phyloP scores from a whole-genome alignment of 2,113 vertebrate species.

The Myanophis thanlyinensis region DNA sequence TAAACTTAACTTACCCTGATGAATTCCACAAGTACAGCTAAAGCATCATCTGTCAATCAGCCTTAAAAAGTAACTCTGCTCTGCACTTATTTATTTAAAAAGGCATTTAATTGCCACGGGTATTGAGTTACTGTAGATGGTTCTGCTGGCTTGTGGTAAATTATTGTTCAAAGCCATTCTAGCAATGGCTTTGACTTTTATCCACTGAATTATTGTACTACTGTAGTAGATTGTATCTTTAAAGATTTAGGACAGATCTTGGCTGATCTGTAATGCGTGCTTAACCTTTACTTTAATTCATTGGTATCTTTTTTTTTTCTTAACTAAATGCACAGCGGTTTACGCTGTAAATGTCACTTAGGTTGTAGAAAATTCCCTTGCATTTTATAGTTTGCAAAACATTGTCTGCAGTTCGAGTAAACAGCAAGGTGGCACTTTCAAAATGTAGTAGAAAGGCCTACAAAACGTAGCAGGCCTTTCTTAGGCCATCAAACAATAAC shows the following conservation, averaged over 20 bases:
- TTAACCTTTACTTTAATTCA: background rate
- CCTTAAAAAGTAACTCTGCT: background rate
- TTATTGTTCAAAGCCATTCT: background rate
- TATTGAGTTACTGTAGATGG: background rate
- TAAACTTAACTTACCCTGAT: background rate
- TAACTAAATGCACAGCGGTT: background rate
- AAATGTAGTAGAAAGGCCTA: no score
- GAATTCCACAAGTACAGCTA: background rate
- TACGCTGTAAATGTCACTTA: background rate
- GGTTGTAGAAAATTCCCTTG: background rate
- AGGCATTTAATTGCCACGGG: background rate
- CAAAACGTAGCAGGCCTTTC: fast-evolving
- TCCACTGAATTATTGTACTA: background rate
- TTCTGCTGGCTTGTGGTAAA: background rate
- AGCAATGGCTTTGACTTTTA: background rate
- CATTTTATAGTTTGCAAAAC: background rate
- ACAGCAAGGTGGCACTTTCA: background rate
- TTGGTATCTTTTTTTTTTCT: background rate
- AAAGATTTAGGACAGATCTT: background rate
- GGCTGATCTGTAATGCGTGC: background rate
- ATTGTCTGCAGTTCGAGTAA: background rate
- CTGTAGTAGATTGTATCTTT: background rate
- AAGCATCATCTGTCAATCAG: background rate
- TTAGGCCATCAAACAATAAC: background rate
- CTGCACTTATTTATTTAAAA: background rate